Conservation (phyloP, 2,113 vertebrate species). For the Anseranas semipalmata region DNA sequence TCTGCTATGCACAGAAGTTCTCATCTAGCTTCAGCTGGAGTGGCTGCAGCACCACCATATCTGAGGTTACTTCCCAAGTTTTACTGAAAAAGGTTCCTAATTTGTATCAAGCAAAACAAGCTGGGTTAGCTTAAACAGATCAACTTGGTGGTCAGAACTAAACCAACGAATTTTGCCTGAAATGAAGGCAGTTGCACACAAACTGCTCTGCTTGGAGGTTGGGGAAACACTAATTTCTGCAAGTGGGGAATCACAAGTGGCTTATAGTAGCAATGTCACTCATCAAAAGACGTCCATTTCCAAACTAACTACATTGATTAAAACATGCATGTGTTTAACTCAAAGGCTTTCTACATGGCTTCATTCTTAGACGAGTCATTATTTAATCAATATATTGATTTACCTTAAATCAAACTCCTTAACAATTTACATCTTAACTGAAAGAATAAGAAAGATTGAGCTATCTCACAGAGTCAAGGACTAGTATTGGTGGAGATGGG, state of each 20-base stretch:
- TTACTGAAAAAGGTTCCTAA: not conserved
- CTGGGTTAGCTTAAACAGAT: not conserved
- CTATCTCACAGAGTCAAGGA: not conserved
- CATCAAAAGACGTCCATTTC: not conserved
- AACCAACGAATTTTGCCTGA: not conserved
- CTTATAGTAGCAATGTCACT: not conserved
- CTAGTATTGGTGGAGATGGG: not conserved
- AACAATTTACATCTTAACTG: not conserved
- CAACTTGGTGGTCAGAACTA: not conserved
- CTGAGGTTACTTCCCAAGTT: not conserved
- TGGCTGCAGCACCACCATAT: not conserved
- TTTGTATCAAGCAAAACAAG: not conserved
- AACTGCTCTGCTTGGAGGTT: not conserved
- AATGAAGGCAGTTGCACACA: not conserved
- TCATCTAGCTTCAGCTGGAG: not conserved
- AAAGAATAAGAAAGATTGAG: not conserved
- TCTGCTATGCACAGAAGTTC: not conserved
- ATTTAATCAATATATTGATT: not conserved
- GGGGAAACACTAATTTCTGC: not conserved
- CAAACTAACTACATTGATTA: not conserved
- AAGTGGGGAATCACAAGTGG: not conserved
- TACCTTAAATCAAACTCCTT: not conserved
- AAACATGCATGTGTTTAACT: not conserved
- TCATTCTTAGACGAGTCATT: not conserved
- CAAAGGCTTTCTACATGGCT: not conserved